Evolutionary conservation across 2,888 invertebrate genomes (phyloP).

Genomic region (Drosophila diplacantha): DNA sequence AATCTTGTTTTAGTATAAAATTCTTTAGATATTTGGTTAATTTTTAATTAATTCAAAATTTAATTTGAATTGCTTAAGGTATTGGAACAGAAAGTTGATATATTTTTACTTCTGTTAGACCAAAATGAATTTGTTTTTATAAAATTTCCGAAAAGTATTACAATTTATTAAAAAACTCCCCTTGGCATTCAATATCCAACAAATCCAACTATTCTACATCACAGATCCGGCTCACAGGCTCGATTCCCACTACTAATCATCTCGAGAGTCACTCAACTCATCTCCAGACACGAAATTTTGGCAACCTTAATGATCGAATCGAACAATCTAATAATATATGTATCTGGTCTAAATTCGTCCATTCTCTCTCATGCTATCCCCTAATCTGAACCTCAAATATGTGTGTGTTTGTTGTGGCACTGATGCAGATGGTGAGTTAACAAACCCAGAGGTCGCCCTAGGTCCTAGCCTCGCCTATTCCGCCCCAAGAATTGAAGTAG

Average conservation of each 20-base stretch:
- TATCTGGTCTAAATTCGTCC: slow-evolving; percentile 54
- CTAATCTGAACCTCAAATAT: slow-evolving; percentile 34
- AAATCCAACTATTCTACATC: neutral
- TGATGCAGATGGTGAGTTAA: slow-evolving; percentile 69
- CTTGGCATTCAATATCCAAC: neutral
- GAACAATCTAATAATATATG: slow-evolving; percentile 19
- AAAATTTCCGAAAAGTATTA: neutral
- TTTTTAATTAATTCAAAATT: neutral
- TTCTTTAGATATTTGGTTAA: neutral
- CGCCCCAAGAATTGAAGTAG: slow-evolving; percentile 16
- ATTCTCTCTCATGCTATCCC: slow-evolving; percentile 56
- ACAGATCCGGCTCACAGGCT: slow-evolving; percentile 11
- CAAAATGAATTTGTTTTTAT: neutral
- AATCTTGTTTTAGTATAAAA: neutral
- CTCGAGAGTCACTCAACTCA: slow-evolving; percentile 28
- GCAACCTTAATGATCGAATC: neutral
- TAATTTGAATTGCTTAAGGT: too few species aligned
- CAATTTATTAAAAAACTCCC: neutral
- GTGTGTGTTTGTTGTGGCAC: slow-evolving; percentile 45
- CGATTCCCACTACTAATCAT: slow-evolving; percentile 38
- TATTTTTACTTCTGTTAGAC: too few species aligned
- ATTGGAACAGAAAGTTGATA: too few species aligned
- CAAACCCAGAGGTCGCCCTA: slow-evolving; percentile 22
- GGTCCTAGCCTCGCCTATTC: slow-evolving; percentile 10
- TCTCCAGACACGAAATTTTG: slow-evolving; percentile 29